These are phyloP conservation scores for Globodera ellingtonae DNA, from an alignment of 1,140 invertebrate genomes.

Conservation along the genomic window DNA sequence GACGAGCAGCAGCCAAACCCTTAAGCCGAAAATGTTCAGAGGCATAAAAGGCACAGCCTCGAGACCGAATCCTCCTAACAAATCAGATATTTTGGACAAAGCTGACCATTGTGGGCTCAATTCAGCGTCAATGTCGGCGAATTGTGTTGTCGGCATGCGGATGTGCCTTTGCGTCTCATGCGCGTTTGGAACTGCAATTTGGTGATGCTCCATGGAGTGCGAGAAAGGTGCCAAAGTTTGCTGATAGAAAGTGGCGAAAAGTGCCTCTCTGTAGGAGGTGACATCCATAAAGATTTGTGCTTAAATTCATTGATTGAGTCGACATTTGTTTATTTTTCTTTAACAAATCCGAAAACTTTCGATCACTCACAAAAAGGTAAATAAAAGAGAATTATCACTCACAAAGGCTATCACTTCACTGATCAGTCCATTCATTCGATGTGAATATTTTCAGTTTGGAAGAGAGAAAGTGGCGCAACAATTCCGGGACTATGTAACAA, in stretches of 20 bases:
- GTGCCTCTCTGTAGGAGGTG: not conserved
- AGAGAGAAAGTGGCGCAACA: too few species aligned
- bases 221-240: not conserved
- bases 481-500: too few species aligned
- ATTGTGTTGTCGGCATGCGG: not conserved
- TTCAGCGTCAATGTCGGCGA: not conserved
- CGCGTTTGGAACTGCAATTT: not conserved
- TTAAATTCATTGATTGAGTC: too few species aligned
- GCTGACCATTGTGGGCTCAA: not conserved
- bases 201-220: not conserved
- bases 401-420: too few species aligned
- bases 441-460: too few species aligned
- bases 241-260: not conserved
- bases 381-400: too few species aligned
- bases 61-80: not conserved
- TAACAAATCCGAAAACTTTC: too few species aligned
- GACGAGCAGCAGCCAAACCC: constrained; percentile 28
- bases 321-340: too few species aligned
- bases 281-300: not conserved
- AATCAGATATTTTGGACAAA: constrained; percentile 2
- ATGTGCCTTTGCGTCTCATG: not conserved
- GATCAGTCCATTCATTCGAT: too few species aligned
- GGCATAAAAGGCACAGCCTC: not conserved
- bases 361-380: too few species aligned
- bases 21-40: not conserved